Base-by-base conservation (phyloP, 2,888 invertebrate species). In the Meteorus cinctellus region DNA sequence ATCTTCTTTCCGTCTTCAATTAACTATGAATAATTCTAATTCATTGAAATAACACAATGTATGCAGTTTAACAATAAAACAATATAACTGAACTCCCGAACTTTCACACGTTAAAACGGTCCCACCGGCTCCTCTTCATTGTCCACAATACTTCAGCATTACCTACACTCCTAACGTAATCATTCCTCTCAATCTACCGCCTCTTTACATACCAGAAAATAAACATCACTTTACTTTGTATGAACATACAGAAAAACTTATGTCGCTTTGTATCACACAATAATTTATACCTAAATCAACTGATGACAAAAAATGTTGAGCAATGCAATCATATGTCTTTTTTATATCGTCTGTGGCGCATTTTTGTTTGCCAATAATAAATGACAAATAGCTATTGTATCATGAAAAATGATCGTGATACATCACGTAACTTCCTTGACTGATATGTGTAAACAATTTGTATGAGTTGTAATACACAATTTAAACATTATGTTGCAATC, bases 41-140 rank as follows among this genome's bases (percentile, higher is more conserved):
- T 27, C 55, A 41, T 41, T 62, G 36, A 27, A 31, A 45, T 60
- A 48, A 45, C 63, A 12, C 29, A 12, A 19, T 24, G 36, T 27
- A 45, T 60, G 16, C 55, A 27, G 19, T 69, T 10, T 29, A 5
- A 34, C 27, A 29, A 34, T 59, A 70, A 24, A 60, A 16, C 14
- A 68, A 27, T 27, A 48, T 29, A 68, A 16, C 24, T n/a, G 60
- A 34, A 72, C 72, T 72, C 31, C 72, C 63, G 29, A 63, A 63
- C 63, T 71, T 67, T 76, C 76, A 76, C 76, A 72, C 72, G 72
- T 59, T 45, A 36, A 60, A 76, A 67, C 67, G 51, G 72, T 76
- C 67, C 72, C 72, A 76, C 72, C 72, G 68, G 34, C 55, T 72
- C 62, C 65, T 72, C 48, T 60, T 67, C 76, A 76, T 75, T 72